Evolutionary conservation across 1,140 invertebrate genomes (phyloP).

Genomic region (Platorchestia sp.): DNA sequence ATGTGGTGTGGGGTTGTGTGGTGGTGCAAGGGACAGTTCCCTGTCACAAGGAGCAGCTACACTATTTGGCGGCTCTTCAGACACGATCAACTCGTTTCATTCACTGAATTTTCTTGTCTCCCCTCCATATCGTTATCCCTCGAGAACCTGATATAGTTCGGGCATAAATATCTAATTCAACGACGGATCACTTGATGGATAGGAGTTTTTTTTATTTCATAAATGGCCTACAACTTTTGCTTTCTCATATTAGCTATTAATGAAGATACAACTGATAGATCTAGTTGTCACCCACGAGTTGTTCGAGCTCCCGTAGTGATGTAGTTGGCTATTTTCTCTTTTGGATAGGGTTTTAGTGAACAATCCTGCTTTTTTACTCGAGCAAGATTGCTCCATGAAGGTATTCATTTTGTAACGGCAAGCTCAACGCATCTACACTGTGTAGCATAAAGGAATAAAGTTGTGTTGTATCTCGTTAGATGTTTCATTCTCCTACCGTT

Average conservation of each 20-base stretch:
- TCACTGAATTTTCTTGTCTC: not conserved
- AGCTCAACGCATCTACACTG: constrained; percentile 55
- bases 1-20: not conserved
- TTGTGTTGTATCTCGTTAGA: constrained; percentile 41
- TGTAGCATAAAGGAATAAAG: constrained; percentile 46
- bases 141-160: not conserved
- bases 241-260: constrained; percentile 47
- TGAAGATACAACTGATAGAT: constrained; percentile 48
- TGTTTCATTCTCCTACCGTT: not conserved
- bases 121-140: not conserved
- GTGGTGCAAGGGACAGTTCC: not conserved
- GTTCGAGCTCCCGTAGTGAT: constrained; percentile 48
- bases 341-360: constrained; percentile 45
- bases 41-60: not conserved
- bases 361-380: constrained; percentile 53
- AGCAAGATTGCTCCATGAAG: constrained; percentile 49
- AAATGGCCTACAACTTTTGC: constrained; percentile 44
- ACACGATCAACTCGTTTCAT: not conserved
- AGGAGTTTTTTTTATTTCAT: not conserved
- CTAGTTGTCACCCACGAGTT: constrained; percentile 37
- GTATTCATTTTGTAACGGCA: constrained; percentile 52
- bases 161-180: not conserved
- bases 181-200: not conserved
- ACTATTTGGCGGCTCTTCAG: not conserved
- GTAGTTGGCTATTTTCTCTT: constrained; percentile 52